These are phyloP conservation scores for Dolichallabes microphthalmus DNA, from an alignment of 2,113 vertebrate genomes.

Conservation along the genomic window DNA sequence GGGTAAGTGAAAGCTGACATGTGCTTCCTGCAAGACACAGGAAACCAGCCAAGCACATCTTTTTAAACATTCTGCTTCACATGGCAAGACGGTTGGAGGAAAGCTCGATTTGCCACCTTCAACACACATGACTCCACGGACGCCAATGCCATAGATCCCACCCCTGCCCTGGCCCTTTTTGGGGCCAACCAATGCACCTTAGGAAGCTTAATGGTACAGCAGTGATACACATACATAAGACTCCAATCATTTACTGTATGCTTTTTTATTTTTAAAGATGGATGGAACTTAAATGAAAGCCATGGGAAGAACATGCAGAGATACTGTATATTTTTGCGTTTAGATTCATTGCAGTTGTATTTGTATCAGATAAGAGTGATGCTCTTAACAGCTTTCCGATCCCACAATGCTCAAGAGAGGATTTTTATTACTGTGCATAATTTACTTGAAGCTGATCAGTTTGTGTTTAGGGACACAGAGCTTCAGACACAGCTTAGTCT, in stretches of 20 bases:
- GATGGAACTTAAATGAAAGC: background rate
- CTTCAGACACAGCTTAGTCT: background rate
- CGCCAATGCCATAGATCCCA: background rate
- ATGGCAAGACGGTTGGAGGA: background rate
- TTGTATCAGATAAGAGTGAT: too few species aligned
- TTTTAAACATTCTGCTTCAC: background rate
- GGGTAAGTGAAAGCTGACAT: background rate
- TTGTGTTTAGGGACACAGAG: background rate
- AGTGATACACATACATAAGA: background rate
- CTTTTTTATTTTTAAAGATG: background rate
- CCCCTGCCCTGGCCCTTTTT: background rate
- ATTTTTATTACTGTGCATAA: slow-evolving; percentile 16
- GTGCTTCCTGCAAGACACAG: background rate
- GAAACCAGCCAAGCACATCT: background rate
- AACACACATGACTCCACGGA: background rate
- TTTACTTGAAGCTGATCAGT: background rate
- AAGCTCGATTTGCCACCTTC: background rate
- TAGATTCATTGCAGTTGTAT: too few species aligned
- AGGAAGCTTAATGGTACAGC: background rate
- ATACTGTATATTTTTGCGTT: background rate
- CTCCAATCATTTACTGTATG: background rate
- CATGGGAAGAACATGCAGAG: background rate
- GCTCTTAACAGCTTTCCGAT: background rate
- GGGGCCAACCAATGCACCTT: too few species aligned
- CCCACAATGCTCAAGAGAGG: background rate